phyloP scores from a whole-genome alignment of 2,888 invertebrate species.

The Anticlea derivata region DNA sequence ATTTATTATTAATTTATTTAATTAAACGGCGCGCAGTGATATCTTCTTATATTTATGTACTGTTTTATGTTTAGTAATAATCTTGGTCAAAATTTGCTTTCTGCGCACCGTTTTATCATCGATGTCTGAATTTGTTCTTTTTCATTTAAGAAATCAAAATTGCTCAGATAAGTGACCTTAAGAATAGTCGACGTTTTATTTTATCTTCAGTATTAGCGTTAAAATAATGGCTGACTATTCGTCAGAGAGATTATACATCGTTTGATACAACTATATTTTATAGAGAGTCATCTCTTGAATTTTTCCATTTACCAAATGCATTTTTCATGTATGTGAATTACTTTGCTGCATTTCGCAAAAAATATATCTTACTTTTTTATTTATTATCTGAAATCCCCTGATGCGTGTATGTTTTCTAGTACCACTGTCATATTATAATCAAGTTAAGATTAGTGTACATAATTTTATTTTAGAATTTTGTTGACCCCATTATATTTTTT shows the following conservation, averaged over 20 bases:
- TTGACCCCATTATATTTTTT: slow-evolving; percentile 64
- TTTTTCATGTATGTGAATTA: slow-evolving; percentile 36
- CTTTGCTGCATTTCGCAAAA: slow-evolving; percentile 44
- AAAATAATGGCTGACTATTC: slow-evolving; percentile 17
- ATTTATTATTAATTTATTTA: slow-evolving; percentile 18
- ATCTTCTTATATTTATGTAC: slow-evolving; percentile 23
- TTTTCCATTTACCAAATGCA: slow-evolving; percentile 39
- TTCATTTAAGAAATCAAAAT: slow-evolving; percentile 36
- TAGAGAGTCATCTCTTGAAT: slow-evolving; percentile 17
- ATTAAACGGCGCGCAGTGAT: slow-evolving; percentile 20
- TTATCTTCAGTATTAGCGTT: slow-evolving; percentile 37
- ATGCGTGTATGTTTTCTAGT: slow-evolving; percentile 33
- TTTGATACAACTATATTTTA: slow-evolving; percentile 25
- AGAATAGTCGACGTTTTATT: slow-evolving; percentile 31
- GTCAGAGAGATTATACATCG: slow-evolving; percentile 24
- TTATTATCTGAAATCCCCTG: slow-evolving; percentile 47
- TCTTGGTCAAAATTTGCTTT: slow-evolving; percentile 14
- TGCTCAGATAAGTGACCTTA: slow-evolving; percentile 64
- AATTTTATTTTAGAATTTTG: slow-evolving; percentile 66
- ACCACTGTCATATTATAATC: slow-evolving; percentile 28
- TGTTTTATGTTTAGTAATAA: background rate
- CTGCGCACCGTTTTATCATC: slow-evolving; percentile 21
- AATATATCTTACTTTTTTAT: slow-evolving; percentile 56
- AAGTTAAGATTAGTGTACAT: slow-evolving; percentile 67
- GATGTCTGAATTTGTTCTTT: slow-evolving; percentile 12